Evolutionary conservation across 2,888 invertebrate genomes (phyloP).

Genomic region (Smittia aterrima): DNA sequence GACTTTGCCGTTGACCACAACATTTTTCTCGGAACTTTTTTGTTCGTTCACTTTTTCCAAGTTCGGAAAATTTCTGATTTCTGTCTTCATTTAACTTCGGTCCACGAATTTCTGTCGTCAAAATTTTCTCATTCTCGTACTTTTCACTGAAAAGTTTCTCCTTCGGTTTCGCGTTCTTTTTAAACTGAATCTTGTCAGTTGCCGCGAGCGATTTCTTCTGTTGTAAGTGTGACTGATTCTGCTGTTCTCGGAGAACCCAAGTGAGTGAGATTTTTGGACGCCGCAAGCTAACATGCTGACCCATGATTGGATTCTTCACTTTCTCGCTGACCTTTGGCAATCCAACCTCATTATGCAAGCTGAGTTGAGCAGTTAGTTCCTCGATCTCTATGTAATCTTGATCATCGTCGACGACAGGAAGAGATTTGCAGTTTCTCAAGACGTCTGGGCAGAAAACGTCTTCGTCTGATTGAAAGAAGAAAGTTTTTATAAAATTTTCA

Average conservation of each 20-base stretch:
- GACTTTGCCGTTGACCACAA: conserved; percentile 21
- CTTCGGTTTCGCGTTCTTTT: conserved; percentile 39
- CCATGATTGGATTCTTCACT: conserved; percentile 52
- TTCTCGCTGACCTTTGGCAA: conserved; percentile 45
- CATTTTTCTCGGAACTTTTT: conserved; percentile 26
- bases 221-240: conserved; percentile 50
- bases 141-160: conserved; percentile 49
- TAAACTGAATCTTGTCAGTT: conserved; percentile 43
- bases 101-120: not conserved
- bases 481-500: conserved; percentile 45
- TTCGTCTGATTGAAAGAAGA: conserved; percentile 46
- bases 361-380: conserved; percentile 6
- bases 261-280: conserved; percentile 70
- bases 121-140: conserved; percentile 52
- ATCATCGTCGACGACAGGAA: conserved; percentile 49
- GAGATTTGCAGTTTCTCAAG: conserved; percentile 40
- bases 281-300: conserved; percentile 58
- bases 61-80: not conserved
- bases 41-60: conserved; percentile 10
- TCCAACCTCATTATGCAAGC: conserved; percentile 45
- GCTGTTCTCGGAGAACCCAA: conserved; percentile 70
- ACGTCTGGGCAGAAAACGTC: conserved; percentile 45
- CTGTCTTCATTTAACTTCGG: not conserved
- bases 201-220: conserved; percentile 46
- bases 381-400: conserved; percentile 33